These are phyloP conservation scores for Sthenelais limicola DNA, from an alignment of 2,888 invertebrate species.

Conservation along the genomic window DNA sequence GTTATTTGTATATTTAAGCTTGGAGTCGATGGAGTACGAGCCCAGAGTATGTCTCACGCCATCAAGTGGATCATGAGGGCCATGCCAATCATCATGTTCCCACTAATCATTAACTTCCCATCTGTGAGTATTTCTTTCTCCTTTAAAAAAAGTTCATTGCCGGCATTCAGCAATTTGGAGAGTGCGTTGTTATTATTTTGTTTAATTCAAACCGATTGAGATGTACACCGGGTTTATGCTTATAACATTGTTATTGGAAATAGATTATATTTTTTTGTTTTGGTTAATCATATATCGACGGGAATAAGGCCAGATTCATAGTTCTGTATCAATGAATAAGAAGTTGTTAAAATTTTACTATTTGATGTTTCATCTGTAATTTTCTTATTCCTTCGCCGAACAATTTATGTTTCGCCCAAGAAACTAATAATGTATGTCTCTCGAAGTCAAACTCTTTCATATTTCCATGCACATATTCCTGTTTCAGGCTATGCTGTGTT, in stretches of 20 bases:
- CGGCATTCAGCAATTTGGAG: not conserved
- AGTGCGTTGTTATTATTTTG: not conserved
- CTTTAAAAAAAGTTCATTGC: too few species aligned
- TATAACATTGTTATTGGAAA: too few species aligned
- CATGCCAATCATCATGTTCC: conserved; percentile 85
- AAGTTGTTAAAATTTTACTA: too few species aligned
- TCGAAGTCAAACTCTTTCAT: not conserved
- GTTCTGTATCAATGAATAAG: too few species aligned
- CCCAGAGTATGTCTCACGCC: conserved; percentile 72
- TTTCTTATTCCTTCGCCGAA: too few species aligned
- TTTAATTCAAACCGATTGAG: not conserved
- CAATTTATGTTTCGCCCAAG: too few species aligned
- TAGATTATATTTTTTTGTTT: too few species aligned
- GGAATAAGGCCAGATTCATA: too few species aligned
- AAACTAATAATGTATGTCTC: not conserved
- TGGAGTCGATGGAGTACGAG: conserved; percentile 80
- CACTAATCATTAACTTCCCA: conserved; percentile 90
- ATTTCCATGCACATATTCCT: conserved; percentile 19
- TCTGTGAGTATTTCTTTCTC: conserved; percentile 75
- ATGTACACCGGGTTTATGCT: too few species aligned
- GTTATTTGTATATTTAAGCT: conserved; percentile 73
- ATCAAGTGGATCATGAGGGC: conserved; percentile 84
- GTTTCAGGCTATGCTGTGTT: conserved; percentile 83
- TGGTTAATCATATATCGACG: too few species aligned
- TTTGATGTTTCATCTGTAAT: too few species aligned